These are phyloP conservation scores for Andricus curvator DNA, from an alignment of 2,888 invertebrate species.

Conservation along the genomic window DNA sequence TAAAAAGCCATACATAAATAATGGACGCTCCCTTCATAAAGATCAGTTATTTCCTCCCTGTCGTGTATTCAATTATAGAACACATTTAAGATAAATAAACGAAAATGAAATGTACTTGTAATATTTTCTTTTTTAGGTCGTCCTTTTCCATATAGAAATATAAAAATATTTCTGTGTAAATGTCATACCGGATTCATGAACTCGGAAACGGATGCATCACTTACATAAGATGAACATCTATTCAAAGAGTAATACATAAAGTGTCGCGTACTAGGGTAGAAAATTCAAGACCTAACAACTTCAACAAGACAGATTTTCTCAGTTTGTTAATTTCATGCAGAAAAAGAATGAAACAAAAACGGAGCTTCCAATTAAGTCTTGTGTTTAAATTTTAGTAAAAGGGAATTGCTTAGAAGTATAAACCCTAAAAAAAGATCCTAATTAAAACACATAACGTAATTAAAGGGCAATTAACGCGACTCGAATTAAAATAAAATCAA, in stretches of 20 bases:
- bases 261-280: neutral
- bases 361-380: neutral
- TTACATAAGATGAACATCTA: neutral
- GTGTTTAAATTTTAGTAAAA: neutral
- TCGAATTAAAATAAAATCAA: neutral
- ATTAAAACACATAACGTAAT: neutral
- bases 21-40: too few relatives aligned
- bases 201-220: neutral
- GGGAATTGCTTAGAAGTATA: neutral
- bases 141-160: neutral
- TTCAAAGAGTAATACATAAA: neutral
- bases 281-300: neutral
- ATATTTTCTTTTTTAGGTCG: neutral
- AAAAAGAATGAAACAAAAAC: neutral
- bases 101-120: neutral
- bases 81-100: neutral
- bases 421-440: neutral
- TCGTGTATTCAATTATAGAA: too few relatives aligned
- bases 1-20: too few relatives aligned
- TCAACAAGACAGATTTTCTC: neutral
- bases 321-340: neutral
- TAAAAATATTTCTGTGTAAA: neutral
- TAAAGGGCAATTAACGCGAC: neutral
- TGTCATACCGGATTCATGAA: neutral
- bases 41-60: too few relatives aligned